Evolutionary conservation across 2,888 invertebrate genomes (phyloP), one percentile per base, ranked within the genome.

Genomic region (Eudemis profundana): DNA sequence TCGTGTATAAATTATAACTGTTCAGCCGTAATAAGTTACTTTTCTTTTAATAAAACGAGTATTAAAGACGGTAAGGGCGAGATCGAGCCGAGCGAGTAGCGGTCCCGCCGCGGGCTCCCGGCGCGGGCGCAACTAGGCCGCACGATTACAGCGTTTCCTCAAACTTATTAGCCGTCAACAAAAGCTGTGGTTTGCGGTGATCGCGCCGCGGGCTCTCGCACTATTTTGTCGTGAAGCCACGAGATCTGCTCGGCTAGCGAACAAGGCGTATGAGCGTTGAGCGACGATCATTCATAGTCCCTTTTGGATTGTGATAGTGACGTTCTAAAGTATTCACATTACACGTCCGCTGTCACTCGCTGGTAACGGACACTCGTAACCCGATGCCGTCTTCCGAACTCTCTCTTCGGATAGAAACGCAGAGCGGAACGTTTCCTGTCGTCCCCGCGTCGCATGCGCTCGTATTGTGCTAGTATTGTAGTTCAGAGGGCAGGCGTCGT

Each of bases 351-450:
- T 78, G 88, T 87, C 82, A 79, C 76, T 82, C 79, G 72, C 72
- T 78, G 73, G 85, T 83, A 87, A 83, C 84, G 77, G 86, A 87
- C 79, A 86, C 89, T 78, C 62, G 89, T 82, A 89, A 90, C 82
- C 69, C 74, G 81, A 89, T 80, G 81, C 77, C 76, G 75, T 74
- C 79, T 81, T 81, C 82, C 79, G 78, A 82, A 72, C 90, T 90
- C 89, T 90, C 91, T 88, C 87, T 84, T 81, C 78, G 76, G 80
- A 84, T 84, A 78, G 81, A 82, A 89, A 87, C 85, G 85, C 87
- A 86, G 82, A 89, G 88, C 90, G 90, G 87, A 91, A 90, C 90
- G 86, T 79, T 91, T 91, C 90, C 90, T 87, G 75, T 77, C 84
- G 77, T 76, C 77, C 79, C 75, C 70, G 23, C 23, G 70, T 68